phyloP scores from a whole-genome alignment of 2,113 vertebrate species.

The Canis aureus region DNA sequence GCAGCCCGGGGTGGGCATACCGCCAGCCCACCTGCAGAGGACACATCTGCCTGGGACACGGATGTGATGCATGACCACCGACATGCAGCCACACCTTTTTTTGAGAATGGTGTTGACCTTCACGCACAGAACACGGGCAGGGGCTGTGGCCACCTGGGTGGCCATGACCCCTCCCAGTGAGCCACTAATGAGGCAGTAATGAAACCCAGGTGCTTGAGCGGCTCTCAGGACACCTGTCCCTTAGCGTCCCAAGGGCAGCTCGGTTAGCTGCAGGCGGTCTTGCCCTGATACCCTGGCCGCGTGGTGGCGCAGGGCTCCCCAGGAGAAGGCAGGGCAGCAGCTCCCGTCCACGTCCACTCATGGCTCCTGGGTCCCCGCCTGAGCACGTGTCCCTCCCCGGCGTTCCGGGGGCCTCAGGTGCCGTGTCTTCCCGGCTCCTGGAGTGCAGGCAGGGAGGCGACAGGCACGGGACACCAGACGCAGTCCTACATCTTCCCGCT shows the following conservation, averaged over 20 bases:
- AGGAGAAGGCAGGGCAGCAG: background rate
- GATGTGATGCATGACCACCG: accelerated
- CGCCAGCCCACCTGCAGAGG: background rate
- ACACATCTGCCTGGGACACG: background rate
- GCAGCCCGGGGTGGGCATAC: background rate
- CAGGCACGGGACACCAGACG: background rate
- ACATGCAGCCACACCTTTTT: background rate
- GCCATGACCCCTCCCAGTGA: background rate
- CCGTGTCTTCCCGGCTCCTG: accelerated
- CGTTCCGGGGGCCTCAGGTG: accelerated
- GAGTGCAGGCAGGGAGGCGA: background rate
- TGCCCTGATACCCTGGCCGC: background rate
- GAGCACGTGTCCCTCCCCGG: background rate
- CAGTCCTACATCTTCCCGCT: background rate
- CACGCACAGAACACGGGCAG: background rate
- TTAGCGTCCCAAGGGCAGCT: background rate
- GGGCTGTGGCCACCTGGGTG: background rate
- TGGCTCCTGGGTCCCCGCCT: too few species aligned
- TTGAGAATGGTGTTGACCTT: background rate
- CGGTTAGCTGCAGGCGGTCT: background rate
- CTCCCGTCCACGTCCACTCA: background rate
- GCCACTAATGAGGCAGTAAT: background rate
- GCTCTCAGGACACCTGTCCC: constrained; percentile 18
- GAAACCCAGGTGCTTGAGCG: background rate
- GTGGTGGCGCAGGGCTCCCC: background rate